Evolutionary conservation across 2,113 vertebrate genomes (phyloP).

Genomic region (Hucho hucho): DNA sequence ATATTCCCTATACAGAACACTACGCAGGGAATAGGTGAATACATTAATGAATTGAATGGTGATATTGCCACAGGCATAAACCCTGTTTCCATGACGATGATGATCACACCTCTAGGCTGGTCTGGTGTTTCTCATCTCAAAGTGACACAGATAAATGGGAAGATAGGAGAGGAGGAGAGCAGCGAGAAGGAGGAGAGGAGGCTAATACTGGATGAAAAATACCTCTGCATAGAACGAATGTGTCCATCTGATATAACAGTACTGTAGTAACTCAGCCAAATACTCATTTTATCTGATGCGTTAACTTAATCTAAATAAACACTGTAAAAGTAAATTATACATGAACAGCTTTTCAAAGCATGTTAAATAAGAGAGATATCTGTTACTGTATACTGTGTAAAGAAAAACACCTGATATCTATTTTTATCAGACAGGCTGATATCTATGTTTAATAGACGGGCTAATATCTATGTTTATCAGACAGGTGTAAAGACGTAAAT

Average conservation of each 20-base stretch:
- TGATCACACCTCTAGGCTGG: not conserved
- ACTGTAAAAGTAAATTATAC: conserved; percentile 23
- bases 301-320: not conserved
- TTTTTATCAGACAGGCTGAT: no score
- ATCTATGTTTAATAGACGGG: no score
- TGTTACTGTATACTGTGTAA: conserved; percentile 6
- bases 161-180: not conserved
- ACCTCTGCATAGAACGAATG: not conserved
- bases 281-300: conserved; percentile 23
- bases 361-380: not conserved
- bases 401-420: conserved; percentile 24
- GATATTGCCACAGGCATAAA: conserved; percentile 40
- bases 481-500: conserved; percentile 18
- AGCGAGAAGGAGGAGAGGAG: not conserved
- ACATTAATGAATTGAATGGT: conserved; percentile 41
- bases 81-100: conserved; percentile 64
- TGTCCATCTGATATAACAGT: not conserved
- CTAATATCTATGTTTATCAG: conserved; percentile 22
- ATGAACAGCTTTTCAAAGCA: conserved; percentile 2
- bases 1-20: no score
- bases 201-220: not conserved
- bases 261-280: not conserved
- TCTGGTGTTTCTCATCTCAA: not conserved
- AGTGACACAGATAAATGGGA: not conserved
- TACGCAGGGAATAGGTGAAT: conserved; percentile 29